A percentile compares a stretch with the other conserved stretches of the same genome.
phyloP scores from a whole-genome alignment of 2,797 vertebrate species.

The Anisognathus igniventris region DNA sequence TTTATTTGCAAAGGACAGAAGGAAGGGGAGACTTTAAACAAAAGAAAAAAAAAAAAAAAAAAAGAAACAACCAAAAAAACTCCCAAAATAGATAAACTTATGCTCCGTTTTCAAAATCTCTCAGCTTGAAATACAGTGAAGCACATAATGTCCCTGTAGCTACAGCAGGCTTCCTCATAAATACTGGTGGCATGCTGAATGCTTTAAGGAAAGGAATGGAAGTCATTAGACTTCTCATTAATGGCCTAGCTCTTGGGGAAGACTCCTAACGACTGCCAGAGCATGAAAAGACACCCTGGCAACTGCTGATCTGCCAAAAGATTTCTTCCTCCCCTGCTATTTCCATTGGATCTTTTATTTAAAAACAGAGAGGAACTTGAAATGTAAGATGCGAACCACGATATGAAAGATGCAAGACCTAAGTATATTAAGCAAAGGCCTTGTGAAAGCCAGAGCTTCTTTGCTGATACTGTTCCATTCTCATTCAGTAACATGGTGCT shows the following conservation, averaged over 20 bases:
- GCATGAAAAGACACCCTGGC: conserved; percentile 21
- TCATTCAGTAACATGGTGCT: neutral
- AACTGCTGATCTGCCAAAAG: neutral
- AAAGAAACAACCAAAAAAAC: neutral
- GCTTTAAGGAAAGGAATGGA: conserved; percentile 34
- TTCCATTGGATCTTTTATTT: neutral
- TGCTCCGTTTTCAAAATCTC: conserved; percentile 16
- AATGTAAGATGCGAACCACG: neutral
- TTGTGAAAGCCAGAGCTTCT: neutral
- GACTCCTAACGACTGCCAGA: neutral
- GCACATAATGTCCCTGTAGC: conserved; percentile 33
- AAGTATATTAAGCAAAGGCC: neutral
- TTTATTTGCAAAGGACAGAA: conserved; percentile 21
- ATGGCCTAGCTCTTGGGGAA: conserved; percentile 13
- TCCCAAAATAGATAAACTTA: conserved; percentile 8
- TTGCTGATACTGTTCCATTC: neutral
- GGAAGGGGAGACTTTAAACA: neutral
- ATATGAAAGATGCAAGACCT: neutral
- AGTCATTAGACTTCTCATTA: conserved; percentile 49
- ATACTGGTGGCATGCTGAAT: conserved; percentile 29
- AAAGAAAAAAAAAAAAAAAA: neutral
- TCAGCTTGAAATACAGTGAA: conserved; percentile 42
- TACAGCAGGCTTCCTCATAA: conserved; percentile 47
- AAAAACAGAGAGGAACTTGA: neutral
- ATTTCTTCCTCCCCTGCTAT: neutral